Percentiles rank a stretch among this genome's conserved stretches.
These are phyloP conservation scores for Idaea dimidiata DNA, from an alignment of 2,888 invertebrate genomes.

Conservation along the genomic window DNA sequence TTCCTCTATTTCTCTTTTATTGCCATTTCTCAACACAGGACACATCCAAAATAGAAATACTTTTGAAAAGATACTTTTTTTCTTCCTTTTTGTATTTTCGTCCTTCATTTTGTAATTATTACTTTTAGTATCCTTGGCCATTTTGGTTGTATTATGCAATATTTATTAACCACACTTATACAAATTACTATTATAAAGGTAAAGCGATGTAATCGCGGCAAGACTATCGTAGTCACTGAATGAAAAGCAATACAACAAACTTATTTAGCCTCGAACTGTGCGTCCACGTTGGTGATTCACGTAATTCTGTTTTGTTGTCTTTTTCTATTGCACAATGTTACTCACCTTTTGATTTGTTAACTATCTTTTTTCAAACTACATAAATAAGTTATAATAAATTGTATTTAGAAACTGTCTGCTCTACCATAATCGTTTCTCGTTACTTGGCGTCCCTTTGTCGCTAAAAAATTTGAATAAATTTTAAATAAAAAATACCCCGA, in stretches of 20 bases:
- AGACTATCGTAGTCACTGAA: background rate
- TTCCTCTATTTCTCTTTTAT: slow-evolving; percentile 38
- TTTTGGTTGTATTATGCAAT: background rate
- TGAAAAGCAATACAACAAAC: background rate
- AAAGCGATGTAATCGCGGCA: background rate
- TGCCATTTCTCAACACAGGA: background rate
- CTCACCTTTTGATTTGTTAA: background rate
- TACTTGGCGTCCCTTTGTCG: too few relatives aligned
- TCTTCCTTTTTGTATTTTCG: slow-evolving; percentile 32
- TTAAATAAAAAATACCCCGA: too few relatives aligned
- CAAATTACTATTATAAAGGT: background rate
- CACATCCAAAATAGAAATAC: background rate
- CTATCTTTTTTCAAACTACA: background rate
- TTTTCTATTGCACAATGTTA: background rate
- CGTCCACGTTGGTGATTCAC: background rate
- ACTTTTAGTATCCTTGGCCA: background rate
- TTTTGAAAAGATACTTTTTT: slow-evolving; percentile 2
- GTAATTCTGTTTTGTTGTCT: background rate
- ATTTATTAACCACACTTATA: background rate
- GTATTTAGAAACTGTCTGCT: too few relatives aligned
- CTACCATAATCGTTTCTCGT: too few relatives aligned
- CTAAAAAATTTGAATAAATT: too few relatives aligned
- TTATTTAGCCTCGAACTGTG: background rate
- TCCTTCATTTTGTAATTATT: slow-evolving; percentile 18
- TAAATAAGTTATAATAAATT: too few relatives aligned